Conservation (phyloP, 2,888 invertebrate genomes). For the Phanerotoma sp. region DNA sequence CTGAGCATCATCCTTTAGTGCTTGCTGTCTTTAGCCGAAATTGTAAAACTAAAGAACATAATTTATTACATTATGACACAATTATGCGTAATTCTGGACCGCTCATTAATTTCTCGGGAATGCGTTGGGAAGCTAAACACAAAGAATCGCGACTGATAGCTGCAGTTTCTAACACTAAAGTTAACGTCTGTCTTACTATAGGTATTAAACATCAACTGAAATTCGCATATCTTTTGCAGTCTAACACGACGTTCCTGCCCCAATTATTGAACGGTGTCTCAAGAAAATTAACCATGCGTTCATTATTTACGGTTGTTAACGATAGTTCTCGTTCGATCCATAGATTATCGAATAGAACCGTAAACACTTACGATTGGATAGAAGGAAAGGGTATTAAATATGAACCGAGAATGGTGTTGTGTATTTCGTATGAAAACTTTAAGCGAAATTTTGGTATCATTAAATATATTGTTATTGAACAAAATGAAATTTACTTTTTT, state of each 20-base stretch:
- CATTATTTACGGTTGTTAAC: neutral
- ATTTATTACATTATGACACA: neutral
- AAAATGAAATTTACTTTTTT: neutral
- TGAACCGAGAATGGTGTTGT: neutral
- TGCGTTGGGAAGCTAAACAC: neutral
- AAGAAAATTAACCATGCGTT: neutral
- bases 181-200: neutral
- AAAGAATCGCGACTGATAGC: neutral
- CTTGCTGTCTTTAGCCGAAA: neutral
- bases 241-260: neutral
- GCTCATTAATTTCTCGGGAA: neutral
- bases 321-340: neutral
- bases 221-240: neutral
- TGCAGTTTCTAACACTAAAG: neutral
- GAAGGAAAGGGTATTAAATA: neutral
- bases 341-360: neutral
- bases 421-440: neutral
- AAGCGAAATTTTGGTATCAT: neutral
- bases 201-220: neutral
- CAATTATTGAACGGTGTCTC: neutral
- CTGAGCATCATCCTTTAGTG: neutral
- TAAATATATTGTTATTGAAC: neutral
- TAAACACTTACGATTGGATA: neutral
- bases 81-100: neutral
- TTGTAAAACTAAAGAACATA: neutral